Evolutionary conservation across 2,888 invertebrate species (phyloP).

Genomic region (Bibio marci): DNA sequence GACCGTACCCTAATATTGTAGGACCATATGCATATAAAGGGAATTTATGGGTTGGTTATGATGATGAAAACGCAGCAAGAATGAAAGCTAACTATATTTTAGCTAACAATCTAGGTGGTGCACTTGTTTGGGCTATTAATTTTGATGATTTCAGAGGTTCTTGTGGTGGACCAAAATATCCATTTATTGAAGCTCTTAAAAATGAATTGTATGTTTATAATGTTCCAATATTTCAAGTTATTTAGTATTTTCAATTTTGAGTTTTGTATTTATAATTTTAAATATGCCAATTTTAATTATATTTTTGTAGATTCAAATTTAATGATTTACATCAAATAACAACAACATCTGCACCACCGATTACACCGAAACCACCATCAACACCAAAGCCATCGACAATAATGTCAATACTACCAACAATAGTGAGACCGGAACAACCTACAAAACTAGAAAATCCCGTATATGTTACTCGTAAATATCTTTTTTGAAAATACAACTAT

Average conservation of each 20-base stretch:
- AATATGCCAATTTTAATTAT: too few relatives aligned
- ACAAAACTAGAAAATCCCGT: too few relatives aligned
- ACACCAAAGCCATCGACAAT: too few relatives aligned
- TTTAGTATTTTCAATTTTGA: too few relatives aligned
- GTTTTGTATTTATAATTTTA: neutral
- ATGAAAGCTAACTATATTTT: constrained; percentile 74
- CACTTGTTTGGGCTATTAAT: constrained; percentile 53
- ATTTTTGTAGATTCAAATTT: too few relatives aligned
- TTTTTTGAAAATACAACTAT: too few relatives aligned
- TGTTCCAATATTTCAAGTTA: too few relatives aligned
- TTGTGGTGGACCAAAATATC: constrained; percentile 73
- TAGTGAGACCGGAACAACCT: too few relatives aligned
- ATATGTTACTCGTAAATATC: too few relatives aligned
- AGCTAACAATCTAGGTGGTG: constrained; percentile 66
- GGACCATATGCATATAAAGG: constrained; percentile 77
- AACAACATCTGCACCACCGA: constrained; percentile 47
- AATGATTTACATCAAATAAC: constrained; percentile 16
- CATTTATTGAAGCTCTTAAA: constrained; percentile 79
- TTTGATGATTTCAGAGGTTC: constrained; percentile 88
- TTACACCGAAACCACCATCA: too few relatives aligned
- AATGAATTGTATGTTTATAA: constrained; percentile 57
- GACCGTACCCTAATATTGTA: constrained; percentile 65
- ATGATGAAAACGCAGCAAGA: constrained; percentile 66
- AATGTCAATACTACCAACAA: too few relatives aligned
- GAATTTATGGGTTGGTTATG: constrained; percentile 89